A percentile compares a stretch with the other conserved stretches of the same genome.
Conservation (phyloP, 2,888 invertebrate species). For the Dilophus febrilis region DNA sequence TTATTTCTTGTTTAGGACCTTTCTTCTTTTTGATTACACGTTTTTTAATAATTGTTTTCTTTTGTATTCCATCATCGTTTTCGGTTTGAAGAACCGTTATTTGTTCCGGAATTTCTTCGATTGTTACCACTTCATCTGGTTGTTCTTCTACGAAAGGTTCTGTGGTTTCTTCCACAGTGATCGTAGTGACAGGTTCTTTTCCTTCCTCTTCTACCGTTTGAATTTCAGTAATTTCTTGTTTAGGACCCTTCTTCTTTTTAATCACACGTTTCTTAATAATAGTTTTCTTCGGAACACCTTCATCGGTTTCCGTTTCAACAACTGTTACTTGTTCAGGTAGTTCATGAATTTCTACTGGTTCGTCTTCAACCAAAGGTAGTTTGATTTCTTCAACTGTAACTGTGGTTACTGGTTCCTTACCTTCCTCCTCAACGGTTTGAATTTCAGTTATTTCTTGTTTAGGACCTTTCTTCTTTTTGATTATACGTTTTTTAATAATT, state of each 20-base stretch:
- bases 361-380: constrained; percentile 15
- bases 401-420: constrained; percentile 22
- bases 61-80: constrained; percentile 15
- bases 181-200: constrained; percentile 21
- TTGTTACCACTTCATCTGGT: constrained; percentile 13
- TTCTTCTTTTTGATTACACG: constrained; percentile 21
- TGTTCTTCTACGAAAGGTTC: neutral
- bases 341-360: constrained; percentile 17
- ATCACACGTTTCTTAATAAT: constrained; percentile 26
- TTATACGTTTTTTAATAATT: constrained; percentile 21
- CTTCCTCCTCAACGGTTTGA: constrained; percentile 25
- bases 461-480: constrained; percentile 20
- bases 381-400: constrained; percentile 17
- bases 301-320: too few species aligned
- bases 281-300: constrained; percentile 23
- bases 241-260: constrained; percentile 16
- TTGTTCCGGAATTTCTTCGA: constrained; percentile 24
- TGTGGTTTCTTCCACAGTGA: constrained; percentile 17
- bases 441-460: constrained; percentile 25
- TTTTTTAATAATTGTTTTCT: constrained; percentile 20
- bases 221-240: constrained; percentile 18
- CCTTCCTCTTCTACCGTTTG: constrained; percentile 21
- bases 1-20: constrained; percentile 19
- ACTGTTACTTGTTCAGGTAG: constrained; percentile 23
- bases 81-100: constrained; percentile 10